Base-by-base conservation (phyloP, 2,888 invertebrate species). In the Caenorhabditis imperialis region DNA sequence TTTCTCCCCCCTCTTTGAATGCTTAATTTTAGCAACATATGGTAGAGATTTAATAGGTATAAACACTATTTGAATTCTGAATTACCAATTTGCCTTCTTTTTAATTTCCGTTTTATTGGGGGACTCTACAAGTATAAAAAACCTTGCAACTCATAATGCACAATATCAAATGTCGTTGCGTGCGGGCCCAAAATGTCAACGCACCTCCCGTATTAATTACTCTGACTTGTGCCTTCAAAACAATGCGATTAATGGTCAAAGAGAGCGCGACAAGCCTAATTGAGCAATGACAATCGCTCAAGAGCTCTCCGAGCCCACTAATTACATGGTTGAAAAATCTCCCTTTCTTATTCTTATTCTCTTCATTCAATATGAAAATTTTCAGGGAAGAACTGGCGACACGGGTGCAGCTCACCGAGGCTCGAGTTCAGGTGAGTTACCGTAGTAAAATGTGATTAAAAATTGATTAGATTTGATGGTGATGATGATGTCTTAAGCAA, bases 301-400 rank as follows among this genome's bases (percentile, higher is more conserved):
- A 12, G n/a, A n/a, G n/a, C n/a, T n/a, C n/a, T n/a, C n/a, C n/a
- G n/a, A n/a, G n/a, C n/a, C n/a, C n/a, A n/a, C n/a, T n/a, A n/a
- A n/a, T n/a, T n/a, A n/a, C n/a, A 10, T 27, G 40, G 42, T 45
- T 47, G 16, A 38, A 51, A 45, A 38, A 38, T 10, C 22, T 1
- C 45, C 22, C 16, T 35, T 53, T 47, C 60, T 71, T 72, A 50
- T n/a, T n/a, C n/a, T n/a, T n/a, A n/a, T n/a, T n/a, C n/a, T n/a
- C n/a, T n/a, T n/a, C n/a, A n/a, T n/a, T n/a, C 57, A 65, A 55
- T 61, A 38, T 45, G 45, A 70, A 61, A 30, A 30, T 30, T 51
- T 53, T 74, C 83, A 88, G 88, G 62, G 88, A 88, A 62, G 88
- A 88, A 62, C 77, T 88, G 65, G 88, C 88, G 14, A 74, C 71